These are phyloP conservation scores for Pseudoatta argentina DNA, from an alignment of 1,140 invertebrate genomes.

Conservation along the genomic window DNA sequence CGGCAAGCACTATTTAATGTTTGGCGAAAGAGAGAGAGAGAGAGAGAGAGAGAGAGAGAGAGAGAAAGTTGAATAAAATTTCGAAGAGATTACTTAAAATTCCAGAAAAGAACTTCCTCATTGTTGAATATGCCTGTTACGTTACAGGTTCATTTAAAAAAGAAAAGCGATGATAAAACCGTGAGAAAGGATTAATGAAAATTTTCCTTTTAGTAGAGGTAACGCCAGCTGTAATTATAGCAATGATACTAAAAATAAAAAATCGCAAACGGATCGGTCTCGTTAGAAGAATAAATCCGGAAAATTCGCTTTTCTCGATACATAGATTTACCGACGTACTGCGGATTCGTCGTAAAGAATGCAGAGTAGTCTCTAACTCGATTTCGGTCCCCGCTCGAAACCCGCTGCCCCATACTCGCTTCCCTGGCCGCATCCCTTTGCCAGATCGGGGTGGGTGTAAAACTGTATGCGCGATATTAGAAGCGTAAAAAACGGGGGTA, in stretches of 20 bases:
- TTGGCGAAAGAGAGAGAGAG: too few relatives aligned
- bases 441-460: conserved; percentile 22
- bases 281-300: conserved; percentile 33
- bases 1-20: too few relatives aligned
- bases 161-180: neutral
- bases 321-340: conserved; percentile 45
- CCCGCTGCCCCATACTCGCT: neutral
- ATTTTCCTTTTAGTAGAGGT: neutral
- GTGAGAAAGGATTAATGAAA: conserved; percentile 5
- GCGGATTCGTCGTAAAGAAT: conserved; percentile 51
- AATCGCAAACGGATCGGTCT: neutral
- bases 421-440: neutral
- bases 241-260: conserved; percentile 17
- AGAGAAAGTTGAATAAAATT: too few relatives aligned
- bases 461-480: conserved; percentile 81
- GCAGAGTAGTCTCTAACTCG: conserved; percentile 36
- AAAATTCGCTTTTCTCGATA: conserved; percentile 22
- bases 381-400: conserved; percentile 48
- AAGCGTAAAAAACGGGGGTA: conserved; percentile 80
- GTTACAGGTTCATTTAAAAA: neutral
- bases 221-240: conserved; percentile 1
- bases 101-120: neutral
- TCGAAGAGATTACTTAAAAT: neutral
- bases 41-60: too few relatives aligned
- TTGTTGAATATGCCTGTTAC: neutral